Evolutionary conservation across 2,113 vertebrate species (phyloP).

Genomic region (Shinisaurus crocodilurus): DNA sequence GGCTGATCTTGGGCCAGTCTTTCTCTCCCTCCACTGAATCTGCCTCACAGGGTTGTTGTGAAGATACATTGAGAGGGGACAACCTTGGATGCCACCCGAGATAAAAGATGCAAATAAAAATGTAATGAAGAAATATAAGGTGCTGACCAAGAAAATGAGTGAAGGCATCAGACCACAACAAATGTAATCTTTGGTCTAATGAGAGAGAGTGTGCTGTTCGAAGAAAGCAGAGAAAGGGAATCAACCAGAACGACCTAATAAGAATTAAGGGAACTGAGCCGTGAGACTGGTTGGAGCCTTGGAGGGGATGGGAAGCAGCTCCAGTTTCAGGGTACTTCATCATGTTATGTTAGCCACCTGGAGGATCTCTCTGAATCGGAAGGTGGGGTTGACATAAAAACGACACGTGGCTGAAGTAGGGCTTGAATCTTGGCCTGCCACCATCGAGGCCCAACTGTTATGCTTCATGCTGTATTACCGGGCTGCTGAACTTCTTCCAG

Average conservation of each 20-base stretch:
- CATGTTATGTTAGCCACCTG: background rate
- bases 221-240: background rate
- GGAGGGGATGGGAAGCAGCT: background rate
- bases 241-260: background rate
- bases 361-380: background rate
- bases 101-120: background rate
- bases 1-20: no score
- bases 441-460: no score
- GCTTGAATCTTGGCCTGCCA: background rate
- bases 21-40: background rate
- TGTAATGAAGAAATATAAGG: background rate
- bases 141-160: background rate
- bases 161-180: background rate
- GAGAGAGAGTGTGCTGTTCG: background rate
- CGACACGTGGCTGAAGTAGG: background rate
- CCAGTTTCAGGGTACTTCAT: background rate
- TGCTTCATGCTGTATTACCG: background rate
- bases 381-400: background rate
- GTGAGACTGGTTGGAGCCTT: background rate
- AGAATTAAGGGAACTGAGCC: background rate
- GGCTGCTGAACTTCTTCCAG: no score
- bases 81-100: background rate
- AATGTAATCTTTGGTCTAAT: background rate
- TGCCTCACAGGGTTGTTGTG: background rate
- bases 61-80: background rate